phyloP scores from a whole-genome alignment of 2,797 vertebrate species.

The Peromyscus aztecus region DNA sequence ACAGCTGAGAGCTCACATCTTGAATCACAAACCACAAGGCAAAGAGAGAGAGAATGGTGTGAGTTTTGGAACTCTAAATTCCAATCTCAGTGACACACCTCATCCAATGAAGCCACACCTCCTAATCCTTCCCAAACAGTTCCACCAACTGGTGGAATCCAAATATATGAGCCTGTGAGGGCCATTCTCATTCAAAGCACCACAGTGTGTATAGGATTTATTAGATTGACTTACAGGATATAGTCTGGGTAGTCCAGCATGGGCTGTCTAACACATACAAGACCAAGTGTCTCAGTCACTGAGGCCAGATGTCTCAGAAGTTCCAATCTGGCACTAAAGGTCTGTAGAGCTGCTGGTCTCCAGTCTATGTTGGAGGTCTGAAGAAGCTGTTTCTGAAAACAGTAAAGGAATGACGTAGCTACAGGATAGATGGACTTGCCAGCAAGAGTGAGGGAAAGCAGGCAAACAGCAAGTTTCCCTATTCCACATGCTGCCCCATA shows the following conservation, averaged over 20 bases:
- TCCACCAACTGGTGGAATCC: background rate
- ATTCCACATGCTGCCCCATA: background rate
- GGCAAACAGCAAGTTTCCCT: background rate
- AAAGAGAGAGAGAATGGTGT: background rate
- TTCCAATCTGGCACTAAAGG: background rate
- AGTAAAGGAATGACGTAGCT: background rate
- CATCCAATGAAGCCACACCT: background rate
- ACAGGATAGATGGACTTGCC: background rate
- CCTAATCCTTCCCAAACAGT: background rate
- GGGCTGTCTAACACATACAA: background rate
- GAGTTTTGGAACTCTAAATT: background rate
- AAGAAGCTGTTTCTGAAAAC: background rate
- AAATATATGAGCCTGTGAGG: background rate
- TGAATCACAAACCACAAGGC: background rate
- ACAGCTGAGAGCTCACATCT: background rate
- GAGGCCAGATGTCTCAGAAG: background rate
- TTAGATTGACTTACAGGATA: background rate
- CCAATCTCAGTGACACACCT: background rate
- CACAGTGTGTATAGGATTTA: background rate
- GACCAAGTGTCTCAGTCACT: background rate
- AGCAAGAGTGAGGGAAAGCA: background rate
- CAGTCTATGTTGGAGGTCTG: background rate
- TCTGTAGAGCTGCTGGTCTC: background rate
- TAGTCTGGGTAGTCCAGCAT: background rate
- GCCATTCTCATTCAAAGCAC: background rate